phyloP scores from a whole-genome alignment of 2,113 vertebrate genomes.

The Poeciliopsis retropinna region DNA sequence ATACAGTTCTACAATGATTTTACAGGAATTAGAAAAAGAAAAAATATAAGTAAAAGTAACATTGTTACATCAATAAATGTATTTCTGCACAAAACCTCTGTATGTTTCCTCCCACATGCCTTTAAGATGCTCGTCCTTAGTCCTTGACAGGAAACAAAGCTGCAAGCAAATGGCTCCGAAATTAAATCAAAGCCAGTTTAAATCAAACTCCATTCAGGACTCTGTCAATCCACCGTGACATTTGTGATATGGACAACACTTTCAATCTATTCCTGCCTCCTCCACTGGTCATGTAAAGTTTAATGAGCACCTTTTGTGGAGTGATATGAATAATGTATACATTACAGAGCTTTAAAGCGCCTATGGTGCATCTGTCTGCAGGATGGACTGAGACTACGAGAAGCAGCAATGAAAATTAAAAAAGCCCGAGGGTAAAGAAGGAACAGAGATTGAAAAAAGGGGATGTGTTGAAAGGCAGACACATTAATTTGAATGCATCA shows the following conservation, averaged over 20 bases:
- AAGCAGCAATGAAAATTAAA: constrained; percentile 73
- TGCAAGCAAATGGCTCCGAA: constrained; percentile 62
- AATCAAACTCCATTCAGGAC: constrained; percentile 60
- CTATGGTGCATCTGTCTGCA: constrained; percentile 74
- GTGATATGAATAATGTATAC: constrained; percentile 84
- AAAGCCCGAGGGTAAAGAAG: constrained; percentile 59
- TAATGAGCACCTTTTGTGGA: constrained; percentile 84
- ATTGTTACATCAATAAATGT: not conserved
- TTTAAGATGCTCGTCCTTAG: constrained; percentile 16
- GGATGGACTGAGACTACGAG: constrained; percentile 64
- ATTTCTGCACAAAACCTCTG: not conserved
- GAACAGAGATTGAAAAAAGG: constrained; percentile 34
- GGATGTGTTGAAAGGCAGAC: constrained; percentile 69
- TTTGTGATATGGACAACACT: constrained; percentile 75
- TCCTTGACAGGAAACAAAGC: constrained; percentile 29
- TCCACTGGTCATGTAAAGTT: constrained; percentile 78
- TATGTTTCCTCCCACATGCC: constrained; percentile 1
- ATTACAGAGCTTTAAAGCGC: constrained; percentile 77
- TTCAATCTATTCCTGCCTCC: constrained; percentile 75
- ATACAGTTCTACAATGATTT: not conserved
- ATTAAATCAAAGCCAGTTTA: constrained; percentile 79
- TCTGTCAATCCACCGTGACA: constrained; percentile 74
- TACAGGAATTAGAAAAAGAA: not conserved
- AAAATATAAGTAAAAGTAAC: not conserved
- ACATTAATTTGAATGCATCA: constrained; percentile 69